phyloP scores from a whole-genome alignment of 1,140 invertebrate species.

The Drosophila sturtevanti region DNA sequence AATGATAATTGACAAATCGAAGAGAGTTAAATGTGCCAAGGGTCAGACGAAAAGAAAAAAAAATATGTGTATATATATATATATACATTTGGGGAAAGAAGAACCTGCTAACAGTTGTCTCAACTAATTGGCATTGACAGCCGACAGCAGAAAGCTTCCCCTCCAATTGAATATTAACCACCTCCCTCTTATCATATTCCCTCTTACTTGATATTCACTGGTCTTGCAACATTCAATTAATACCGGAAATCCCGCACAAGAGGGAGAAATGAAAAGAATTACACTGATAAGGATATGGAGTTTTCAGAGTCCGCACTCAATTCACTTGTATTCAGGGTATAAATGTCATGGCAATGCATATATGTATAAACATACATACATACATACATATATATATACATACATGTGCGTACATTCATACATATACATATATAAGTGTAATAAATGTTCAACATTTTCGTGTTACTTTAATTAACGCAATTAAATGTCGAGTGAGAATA shows the following conservation, averaged over 20 bases:
- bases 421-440: conserved; percentile 15
- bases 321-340: background rate
- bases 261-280: conserved; percentile 18
- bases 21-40: conserved; percentile 30
- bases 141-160: background rate
- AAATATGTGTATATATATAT: no score
- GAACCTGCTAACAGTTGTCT: background rate
- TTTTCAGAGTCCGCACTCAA: background rate
- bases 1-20: conserved; percentile 35
- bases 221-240: conserved; percentile 52
- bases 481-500: conserved; percentile 50
- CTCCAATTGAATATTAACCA: background rate
- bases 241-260: conserved; percentile 46
- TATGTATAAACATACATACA: background rate
- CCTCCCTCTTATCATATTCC: background rate
- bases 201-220: background rate
- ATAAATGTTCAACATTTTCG: conserved; percentile 58
- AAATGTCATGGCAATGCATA: conserved; percentile 1
- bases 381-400: background rate
- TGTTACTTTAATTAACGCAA: conserved; percentile 55
- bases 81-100: background rate
- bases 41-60: conserved; percentile 18
- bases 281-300: conserved; percentile 40
- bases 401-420: no score
- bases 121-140: conserved; percentile 43